Percentiles rank a stretch among this genome's conserved stretches.
phyloP scores from a whole-genome alignment of 2,888 invertebrate species.

The Thelaira solivaga region DNA sequence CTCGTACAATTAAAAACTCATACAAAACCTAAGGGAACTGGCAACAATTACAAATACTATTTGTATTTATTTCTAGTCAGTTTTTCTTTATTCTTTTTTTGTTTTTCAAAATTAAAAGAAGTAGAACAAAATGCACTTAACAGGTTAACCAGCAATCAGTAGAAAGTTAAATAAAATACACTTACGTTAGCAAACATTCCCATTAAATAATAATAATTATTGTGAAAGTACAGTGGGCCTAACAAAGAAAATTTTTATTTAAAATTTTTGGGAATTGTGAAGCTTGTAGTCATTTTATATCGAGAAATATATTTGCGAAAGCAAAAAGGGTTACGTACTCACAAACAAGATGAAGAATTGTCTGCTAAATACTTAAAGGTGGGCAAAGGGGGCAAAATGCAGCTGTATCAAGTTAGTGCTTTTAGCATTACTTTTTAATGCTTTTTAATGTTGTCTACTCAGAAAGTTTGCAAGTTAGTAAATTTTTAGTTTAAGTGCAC shows the following conservation, averaged over 20 bases:
- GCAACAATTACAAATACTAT: conserved; percentile 29
- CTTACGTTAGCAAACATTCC: background rate
- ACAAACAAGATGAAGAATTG: too few species aligned
- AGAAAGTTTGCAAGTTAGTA: too few species aligned
- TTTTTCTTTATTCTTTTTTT: background rate
- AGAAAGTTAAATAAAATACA: conserved; percentile 12
- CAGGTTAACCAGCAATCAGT: conserved; percentile 31
- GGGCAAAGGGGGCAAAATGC: too few species aligned
- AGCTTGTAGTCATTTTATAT: too few species aligned
- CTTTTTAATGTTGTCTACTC: too few species aligned
- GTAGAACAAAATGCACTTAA: conserved; percentile 5
- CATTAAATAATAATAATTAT: conserved; percentile 1
- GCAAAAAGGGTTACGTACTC: too few species aligned
- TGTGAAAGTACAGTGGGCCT: background rate
- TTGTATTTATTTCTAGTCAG: background rate
- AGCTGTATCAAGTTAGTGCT: too few species aligned
- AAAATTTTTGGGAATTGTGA: too few species aligned
- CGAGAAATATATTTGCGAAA: too few species aligned
- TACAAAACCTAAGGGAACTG: background rate
- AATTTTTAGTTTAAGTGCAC: too few species aligned
- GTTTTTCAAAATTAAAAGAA: background rate
- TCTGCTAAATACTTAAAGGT: too few species aligned
- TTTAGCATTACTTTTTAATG: too few species aligned
- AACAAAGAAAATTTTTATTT: background rate
- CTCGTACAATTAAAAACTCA: conserved; percentile 9